Conservation (phyloP, 2,797 vertebrate genomes). For the Rhinophrynus dorsalis region DNA sequence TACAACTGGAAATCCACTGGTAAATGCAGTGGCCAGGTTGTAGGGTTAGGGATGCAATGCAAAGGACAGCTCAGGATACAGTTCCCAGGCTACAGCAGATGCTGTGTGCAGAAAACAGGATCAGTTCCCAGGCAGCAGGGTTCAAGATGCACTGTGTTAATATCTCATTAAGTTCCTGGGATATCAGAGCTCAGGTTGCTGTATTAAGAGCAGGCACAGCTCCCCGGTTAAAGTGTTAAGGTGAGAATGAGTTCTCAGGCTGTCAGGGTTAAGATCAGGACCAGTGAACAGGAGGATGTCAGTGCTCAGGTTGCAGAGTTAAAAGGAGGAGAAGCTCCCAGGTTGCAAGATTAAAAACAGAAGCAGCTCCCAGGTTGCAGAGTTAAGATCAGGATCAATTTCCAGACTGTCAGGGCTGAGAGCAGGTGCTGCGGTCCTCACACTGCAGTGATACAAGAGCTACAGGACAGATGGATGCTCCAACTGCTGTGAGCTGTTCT, state of each 20-base stretch:
- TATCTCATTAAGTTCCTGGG: too few species aligned
- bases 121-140: neutral
- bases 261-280: too few species aligned
- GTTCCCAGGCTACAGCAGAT: neutral
- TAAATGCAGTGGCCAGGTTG: neutral
- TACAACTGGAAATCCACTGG: neutral
- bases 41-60: neutral
- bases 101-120: too few species aligned
- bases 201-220: neutral
- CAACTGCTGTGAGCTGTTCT: neutral
- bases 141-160: neutral
- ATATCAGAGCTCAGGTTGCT: neutral
- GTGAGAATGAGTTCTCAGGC: too few species aligned
- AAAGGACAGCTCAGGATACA: neutral
- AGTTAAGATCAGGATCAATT: too few species aligned
- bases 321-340: neutral
- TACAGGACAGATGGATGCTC: conserved; percentile 16
- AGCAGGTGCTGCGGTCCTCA: neutral
- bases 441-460: neutral
- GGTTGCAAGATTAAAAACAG: too few species aligned
- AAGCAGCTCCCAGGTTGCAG: neutral
- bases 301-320: neutral
- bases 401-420: too few species aligned
- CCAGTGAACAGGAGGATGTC: too few species aligned
- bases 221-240: conserved; percentile 1